Evolutionary conservation across 1,140 invertebrate genomes (phyloP).

Genomic region (Aphaenogaster rudis): DNA sequence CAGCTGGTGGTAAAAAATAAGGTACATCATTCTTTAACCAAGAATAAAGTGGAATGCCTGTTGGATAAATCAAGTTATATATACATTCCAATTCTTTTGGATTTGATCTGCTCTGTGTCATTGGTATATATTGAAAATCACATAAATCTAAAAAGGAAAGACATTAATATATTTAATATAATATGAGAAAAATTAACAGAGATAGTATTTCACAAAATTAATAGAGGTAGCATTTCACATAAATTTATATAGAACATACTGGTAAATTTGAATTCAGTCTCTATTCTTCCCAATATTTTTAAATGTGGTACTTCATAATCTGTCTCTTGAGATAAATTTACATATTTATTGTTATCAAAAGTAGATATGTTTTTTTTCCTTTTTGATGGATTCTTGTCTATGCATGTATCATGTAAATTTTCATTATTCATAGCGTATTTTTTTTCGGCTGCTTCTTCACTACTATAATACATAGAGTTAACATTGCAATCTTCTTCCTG

Average conservation of each 20-base stretch:
- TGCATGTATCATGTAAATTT: slow-evolving; percentile 4
- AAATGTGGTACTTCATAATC: slow-evolving; percentile 79
- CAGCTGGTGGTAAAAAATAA: slow-evolving; percentile 91
- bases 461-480: neutral
- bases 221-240: slow-evolving; percentile 19
- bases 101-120: slow-evolving; percentile 86
- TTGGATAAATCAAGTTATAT: slow-evolving; percentile 90
- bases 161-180: slow-evolving; percentile 36
- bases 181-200: slow-evolving; percentile 33
- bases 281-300: slow-evolving; percentile 90
- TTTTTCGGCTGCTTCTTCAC: neutral
- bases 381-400: neutral
- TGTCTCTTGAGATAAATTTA: slow-evolving; percentile 77
- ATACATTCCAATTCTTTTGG: slow-evolving; percentile 87
- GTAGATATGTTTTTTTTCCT: slow-evolving; percentile 65
- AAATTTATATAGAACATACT: slow-evolving; percentile 87
- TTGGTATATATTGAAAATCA: slow-evolving; percentile 97
- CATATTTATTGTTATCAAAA: slow-evolving; percentile 75
- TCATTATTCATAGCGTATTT: neutral
- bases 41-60: slow-evolving; percentile 87
- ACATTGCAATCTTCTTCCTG: slow-evolving; percentile 41
- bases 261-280: slow-evolving; percentile 91
- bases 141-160: slow-evolving; percentile 90
- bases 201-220: neutral
- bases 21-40: slow-evolving; percentile 89